These are phyloP conservation scores for Betta splendens DNA, from an alignment of 2,797 vertebrate species.

Conservation along the genomic window DNA sequence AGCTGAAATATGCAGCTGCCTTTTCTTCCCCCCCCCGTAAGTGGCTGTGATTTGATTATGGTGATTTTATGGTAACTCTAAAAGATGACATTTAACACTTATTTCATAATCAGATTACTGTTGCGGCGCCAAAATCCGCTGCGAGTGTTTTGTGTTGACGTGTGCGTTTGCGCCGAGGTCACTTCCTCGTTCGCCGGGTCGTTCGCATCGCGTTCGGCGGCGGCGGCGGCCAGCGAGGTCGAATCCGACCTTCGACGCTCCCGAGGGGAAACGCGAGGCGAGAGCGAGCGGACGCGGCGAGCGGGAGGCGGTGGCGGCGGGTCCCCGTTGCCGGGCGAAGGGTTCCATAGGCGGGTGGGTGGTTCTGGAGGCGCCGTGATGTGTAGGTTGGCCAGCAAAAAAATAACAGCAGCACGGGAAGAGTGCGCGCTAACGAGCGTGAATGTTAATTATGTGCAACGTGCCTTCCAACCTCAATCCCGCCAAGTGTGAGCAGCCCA, in stretches of 20 bases:
- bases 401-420: slow-evolving; percentile 28
- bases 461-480: slow-evolving; percentile 47
- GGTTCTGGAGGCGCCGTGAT: slow-evolving; percentile 14
- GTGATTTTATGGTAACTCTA: slow-evolving; percentile 59
- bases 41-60: slow-evolving; percentile 62
- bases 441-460: slow-evolving; percentile 37
- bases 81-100: slow-evolving; percentile 66
- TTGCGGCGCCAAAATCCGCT: slow-evolving; percentile 27
- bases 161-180: background rate
- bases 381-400: slow-evolving; percentile 54
- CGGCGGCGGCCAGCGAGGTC: slow-evolving; percentile 44
- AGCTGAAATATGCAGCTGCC: slow-evolving; percentile 36
- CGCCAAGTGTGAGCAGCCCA: slow-evolving; percentile 48
- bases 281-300: background rate
- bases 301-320: background rate
- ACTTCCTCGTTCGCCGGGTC: too few relatives aligned
- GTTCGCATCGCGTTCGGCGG: slow-evolving; percentile 40
- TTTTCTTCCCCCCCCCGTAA: slow-evolving; percentile 24
- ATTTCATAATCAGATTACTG: slow-evolving; percentile 44
- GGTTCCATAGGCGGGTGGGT: background rate
- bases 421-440: slow-evolving; percentile 38
- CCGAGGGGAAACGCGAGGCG: slow-evolving; percentile 23
- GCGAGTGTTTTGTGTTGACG: slow-evolving; percentile 5
- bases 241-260: slow-evolving; percentile 58
- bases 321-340: slow-evolving; percentile 1